Evolutionary conservation across 2,888 invertebrate species (phyloP).

Genomic region (Steinernema hermaphroditum): DNA sequence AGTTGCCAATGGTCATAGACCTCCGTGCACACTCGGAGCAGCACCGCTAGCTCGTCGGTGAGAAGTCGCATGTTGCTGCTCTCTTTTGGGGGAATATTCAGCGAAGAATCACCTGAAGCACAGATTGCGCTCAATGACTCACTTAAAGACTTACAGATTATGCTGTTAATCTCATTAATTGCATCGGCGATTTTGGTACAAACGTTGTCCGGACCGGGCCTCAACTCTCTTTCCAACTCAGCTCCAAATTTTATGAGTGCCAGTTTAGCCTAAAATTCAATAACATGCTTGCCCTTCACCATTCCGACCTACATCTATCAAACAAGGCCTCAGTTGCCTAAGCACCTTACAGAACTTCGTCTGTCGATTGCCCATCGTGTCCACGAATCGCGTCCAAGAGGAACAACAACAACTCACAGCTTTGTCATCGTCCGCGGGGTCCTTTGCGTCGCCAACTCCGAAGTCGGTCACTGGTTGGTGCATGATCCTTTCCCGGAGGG

Average conservation of each 20-base stretch:
- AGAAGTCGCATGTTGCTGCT: conserved; percentile 48
- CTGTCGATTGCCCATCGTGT: conserved; percentile 53
- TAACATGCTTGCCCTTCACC: background rate
- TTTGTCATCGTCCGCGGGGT: background rate
- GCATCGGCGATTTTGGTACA: conserved; percentile 9
- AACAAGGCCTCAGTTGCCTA: conserved; percentile 43
- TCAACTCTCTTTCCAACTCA: conserved; percentile 5
- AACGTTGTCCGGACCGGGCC: conserved; percentile 5
- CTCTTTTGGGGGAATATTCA: conserved; percentile 54
- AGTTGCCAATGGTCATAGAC: conserved; percentile 18
- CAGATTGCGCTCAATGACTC: background rate
- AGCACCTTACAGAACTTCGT: conserved; percentile 45
- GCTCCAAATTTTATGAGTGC: conserved; percentile 19
- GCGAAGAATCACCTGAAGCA: conserved; percentile 43
- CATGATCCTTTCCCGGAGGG: background rate
- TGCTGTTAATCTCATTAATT: conserved; percentile 8
- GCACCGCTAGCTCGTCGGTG: conserved; percentile 43
- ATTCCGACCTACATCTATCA: conserved; percentile 38
- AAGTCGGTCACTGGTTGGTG: conserved; percentile 15
- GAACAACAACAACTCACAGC: conserved; percentile 29
- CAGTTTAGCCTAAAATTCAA: conserved; percentile 14
- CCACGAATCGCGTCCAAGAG: conserved; percentile 47
- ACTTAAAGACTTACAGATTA: conserved; percentile 9
- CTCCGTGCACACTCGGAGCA: conserved; percentile 29
- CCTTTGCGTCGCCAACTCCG: background rate